Conservation (phyloP, 2,113 vertebrate genomes). For the Eudorcas thomsonii region DNA sequence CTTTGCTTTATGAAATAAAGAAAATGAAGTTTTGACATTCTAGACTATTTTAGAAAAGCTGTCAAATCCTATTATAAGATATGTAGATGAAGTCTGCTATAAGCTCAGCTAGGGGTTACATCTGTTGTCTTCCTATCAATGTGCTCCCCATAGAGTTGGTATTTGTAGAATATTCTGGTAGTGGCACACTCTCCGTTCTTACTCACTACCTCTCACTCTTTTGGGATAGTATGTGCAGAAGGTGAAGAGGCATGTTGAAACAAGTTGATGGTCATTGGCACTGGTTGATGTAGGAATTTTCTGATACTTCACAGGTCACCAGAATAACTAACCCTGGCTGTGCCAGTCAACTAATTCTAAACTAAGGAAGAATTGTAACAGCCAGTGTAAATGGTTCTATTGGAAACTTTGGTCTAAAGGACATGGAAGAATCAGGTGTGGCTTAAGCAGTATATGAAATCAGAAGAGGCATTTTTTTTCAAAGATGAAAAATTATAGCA, state of each 20-base stretch:
- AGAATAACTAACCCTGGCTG: not conserved
- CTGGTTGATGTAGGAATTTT: not conserved
- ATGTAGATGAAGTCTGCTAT: not conserved
- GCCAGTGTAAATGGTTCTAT: not conserved
- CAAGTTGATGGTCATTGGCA: not conserved
- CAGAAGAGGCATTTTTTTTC: not conserved
- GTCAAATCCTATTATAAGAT: not conserved
- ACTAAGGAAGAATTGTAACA: not conserved
- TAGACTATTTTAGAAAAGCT: not conserved
- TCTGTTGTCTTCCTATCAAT: not conserved
- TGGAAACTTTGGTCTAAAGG: not conserved
- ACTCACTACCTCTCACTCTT: not conserved
- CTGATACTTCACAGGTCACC: not conserved
- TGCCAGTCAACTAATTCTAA: not conserved
- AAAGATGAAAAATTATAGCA: constrained; percentile 20
- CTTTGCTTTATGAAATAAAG: not conserved
- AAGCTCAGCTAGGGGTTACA: not conserved
- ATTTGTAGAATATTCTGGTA: not conserved
- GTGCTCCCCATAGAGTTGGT: not conserved
- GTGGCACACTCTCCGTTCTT: not conserved
- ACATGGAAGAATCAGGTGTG: not conserved
- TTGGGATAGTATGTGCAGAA: not conserved
- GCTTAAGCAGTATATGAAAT: not conserved
- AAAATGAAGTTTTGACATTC: not conserved
- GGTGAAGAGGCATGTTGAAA: not conserved